These are phyloP conservation scores for Lasioglossum figueresi DNA, from an alignment of 2,888 invertebrate genomes.

Conservation along the genomic window DNA sequence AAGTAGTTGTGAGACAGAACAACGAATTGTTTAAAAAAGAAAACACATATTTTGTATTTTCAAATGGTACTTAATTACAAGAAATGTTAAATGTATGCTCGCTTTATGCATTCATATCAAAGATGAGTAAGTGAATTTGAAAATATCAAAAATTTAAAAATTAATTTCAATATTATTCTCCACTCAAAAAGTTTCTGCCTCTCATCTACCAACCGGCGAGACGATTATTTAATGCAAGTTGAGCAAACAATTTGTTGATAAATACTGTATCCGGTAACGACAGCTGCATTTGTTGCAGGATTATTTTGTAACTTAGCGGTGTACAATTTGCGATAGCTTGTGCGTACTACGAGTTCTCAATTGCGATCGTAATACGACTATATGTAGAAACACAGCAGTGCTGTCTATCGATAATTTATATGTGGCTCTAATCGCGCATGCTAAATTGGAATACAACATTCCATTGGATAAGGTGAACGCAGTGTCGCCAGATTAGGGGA, in stretches of 20 bases:
- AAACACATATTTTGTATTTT: background rate
- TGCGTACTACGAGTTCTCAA: background rate
- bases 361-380: background rate
- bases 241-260: background rate
- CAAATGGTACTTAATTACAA: background rate
- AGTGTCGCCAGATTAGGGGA: too few relatives aligned
- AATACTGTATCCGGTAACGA: background rate
- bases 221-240: background rate
- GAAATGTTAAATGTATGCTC: background rate
- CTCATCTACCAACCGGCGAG: background rate
- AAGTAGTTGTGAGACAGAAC: background rate
- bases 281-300: slow-evolving; percentile 4
- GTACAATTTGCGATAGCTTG: background rate
- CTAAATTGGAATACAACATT: background rate
- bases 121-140: background rate
- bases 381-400: background rate
- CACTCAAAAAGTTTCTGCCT: background rate
- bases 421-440: background rate
- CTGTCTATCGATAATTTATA: slow-evolving; percentile 4
- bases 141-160: background rate
- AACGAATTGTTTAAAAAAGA: background rate
- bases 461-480: background rate
- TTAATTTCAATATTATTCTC: background rate
- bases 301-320: slow-evolving; percentile 18
- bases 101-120: background rate